phyloP scores from a whole-genome alignment of 2,888 invertebrate genomes.

The Strigamia transsilvanica region DNA sequence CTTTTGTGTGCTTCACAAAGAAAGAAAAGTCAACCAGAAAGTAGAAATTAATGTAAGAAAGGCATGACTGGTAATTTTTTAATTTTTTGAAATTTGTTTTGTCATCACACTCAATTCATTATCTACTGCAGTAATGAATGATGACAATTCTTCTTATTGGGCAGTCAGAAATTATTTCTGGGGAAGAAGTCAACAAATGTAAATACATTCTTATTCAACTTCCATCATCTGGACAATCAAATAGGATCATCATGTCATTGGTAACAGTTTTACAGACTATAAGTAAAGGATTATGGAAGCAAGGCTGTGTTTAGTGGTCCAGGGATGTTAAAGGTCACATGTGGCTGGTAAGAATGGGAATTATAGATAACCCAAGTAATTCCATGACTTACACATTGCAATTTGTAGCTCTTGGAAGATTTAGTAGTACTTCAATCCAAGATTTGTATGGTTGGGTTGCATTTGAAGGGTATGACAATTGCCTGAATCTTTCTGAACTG shows the following conservation, averaged over 20 bases:
- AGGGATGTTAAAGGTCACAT: background rate
- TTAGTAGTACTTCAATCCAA: too few relatives aligned
- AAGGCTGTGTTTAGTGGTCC: background rate
- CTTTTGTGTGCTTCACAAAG: conserved; percentile 4
- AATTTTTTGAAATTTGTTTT: background rate
- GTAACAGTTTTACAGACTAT: background rate
- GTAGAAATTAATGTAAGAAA: background rate
- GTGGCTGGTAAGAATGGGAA: too few relatives aligned
- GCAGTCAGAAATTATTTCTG: background rate
- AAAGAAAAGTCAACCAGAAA: background rate
- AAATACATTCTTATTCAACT: background rate
- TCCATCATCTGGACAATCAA: background rate
- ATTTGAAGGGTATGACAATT: too few relatives aligned
- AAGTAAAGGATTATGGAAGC: background rate
- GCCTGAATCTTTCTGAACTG: too few relatives aligned
- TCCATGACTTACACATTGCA: too few relatives aligned
- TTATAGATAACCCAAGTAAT: too few relatives aligned
- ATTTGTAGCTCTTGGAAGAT: too few relatives aligned
- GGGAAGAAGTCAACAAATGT: background rate
- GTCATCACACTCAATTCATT: too few relatives aligned
- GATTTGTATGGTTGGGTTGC: too few relatives aligned
- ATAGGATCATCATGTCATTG: background rate
- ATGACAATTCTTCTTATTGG: background rate
- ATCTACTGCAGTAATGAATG: too few relatives aligned
- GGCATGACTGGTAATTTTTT: background rate